Percentiles rank a stretch among this genome's conserved stretches.
Conservation (phyloP, 1,140 invertebrate species). For the Brachionus plicatilis region DNA sequence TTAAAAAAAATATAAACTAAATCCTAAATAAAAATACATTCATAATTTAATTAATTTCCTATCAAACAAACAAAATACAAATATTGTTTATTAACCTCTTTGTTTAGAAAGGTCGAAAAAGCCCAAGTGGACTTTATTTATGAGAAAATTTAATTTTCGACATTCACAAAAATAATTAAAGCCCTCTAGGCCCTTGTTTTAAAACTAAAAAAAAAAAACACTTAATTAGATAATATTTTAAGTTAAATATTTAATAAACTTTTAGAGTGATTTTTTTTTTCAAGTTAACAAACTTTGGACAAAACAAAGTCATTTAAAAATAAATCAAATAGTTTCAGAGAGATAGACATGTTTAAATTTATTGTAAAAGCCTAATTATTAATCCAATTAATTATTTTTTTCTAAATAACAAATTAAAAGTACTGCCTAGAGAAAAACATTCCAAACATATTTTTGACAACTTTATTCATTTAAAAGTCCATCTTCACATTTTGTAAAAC, state of each 20-base stretch:
- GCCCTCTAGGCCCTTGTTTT: background rate
- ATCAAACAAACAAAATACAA: background rate
- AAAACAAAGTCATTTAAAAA: background rate
- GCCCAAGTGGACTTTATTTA: background rate
- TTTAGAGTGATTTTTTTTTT: background rate
- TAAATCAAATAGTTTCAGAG: background rate
- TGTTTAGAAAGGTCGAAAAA: background rate
- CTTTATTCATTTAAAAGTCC: too few species aligned
- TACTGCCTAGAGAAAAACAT: background rate
- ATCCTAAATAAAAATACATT: background rate
- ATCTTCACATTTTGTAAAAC: too few species aligned
- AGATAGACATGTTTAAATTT: background rate
- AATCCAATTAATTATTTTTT: background rate
- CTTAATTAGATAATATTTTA: background rate
- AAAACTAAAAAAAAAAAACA: background rate
- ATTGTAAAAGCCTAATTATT: background rate
- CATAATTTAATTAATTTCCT: background rate
- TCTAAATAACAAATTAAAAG: background rate
- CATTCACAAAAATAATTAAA: background rate
- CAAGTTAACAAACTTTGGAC: background rate
- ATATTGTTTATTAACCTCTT: background rate
- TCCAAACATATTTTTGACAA: background rate
- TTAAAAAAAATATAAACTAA: background rate
- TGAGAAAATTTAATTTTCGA: background rate
- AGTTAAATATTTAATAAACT: background rate